Evolutionary conservation across 2,888 invertebrate genomes (phyloP).

Genomic region (Sphaerophoria rueppellii): DNA sequence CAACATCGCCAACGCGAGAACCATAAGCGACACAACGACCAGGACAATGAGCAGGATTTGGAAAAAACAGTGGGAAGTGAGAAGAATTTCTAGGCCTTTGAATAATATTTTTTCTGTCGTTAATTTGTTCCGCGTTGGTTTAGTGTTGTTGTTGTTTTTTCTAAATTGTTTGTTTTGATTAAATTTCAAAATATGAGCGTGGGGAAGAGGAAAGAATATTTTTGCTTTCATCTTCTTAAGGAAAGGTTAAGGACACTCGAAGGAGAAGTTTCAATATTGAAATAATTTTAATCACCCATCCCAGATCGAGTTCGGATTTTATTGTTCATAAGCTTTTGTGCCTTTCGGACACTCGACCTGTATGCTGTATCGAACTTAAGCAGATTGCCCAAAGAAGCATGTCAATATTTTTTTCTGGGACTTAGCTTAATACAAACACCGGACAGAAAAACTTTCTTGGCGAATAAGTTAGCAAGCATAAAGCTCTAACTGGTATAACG

Average conservation of each 20-base stretch:
- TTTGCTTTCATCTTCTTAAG: background rate
- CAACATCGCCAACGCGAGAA: background rate
- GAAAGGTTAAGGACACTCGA: background rate
- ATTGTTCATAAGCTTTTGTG: too few species aligned
- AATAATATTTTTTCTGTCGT: conserved; percentile 23
- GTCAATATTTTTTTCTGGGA: too few species aligned
- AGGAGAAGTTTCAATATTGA: background rate
- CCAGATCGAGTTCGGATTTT: too few species aligned
- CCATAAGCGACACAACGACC: background rate
- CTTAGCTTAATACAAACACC: too few species aligned
- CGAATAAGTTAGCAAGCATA: too few species aligned
- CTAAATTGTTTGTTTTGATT: conserved; percentile 28
- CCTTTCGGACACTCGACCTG: too few species aligned
- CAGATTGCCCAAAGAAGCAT: too few species aligned
- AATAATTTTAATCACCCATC: background rate
- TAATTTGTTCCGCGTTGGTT: conserved; percentile 13
- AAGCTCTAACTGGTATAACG: too few species aligned
- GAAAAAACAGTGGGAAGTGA: background rate
- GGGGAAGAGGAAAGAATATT: background rate
- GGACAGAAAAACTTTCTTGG: too few species aligned
- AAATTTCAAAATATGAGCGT: conserved; percentile 3
- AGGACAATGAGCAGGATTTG: too few species aligned
- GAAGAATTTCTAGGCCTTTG: conserved; percentile 6
- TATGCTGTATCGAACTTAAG: too few species aligned
- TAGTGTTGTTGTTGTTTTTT: background rate